Percentiles rank a stretch among this genome's conserved stretches.
Conservation (phyloP, 2,888 invertebrate genomes). For the Drosophila colorata region DNA sequence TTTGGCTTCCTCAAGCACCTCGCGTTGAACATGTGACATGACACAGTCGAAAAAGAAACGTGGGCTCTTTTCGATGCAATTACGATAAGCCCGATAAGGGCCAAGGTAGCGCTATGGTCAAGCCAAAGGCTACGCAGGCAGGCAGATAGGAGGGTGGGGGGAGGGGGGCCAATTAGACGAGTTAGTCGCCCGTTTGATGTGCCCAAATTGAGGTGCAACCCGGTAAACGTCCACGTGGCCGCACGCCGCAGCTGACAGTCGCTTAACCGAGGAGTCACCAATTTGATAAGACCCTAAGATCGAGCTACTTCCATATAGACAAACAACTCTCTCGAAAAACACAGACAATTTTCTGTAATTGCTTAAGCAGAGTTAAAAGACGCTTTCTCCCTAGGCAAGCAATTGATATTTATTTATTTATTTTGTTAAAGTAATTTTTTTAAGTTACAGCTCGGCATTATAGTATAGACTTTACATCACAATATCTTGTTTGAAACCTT, state of each 20-base stretch:
- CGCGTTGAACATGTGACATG: constrained; percentile 68
- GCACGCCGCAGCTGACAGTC: constrained; percentile 43
- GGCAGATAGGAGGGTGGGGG: not conserved
- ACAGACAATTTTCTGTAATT: not conserved
- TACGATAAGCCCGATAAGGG: constrained; percentile 53
- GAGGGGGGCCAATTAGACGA: constrained; percentile 63
- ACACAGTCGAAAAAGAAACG: constrained; percentile 55
- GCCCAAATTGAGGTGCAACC: constrained; percentile 54
- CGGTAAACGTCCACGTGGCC: constrained; percentile 45
- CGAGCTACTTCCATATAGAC: not conserved
- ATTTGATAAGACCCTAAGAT: not conserved
- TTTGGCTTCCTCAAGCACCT: not conserved
- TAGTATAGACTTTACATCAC: no score
- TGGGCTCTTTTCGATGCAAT: constrained; percentile 37
- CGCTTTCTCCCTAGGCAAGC: not conserved
- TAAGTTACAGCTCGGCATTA: no score
- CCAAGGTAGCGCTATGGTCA: constrained; percentile 42
- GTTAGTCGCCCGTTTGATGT: constrained; percentile 73
- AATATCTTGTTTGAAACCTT: no score
- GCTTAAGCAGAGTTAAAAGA: not conserved
- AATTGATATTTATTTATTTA: not conserved
- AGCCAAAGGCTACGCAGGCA: constrained; percentile 11
- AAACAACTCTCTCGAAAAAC: not conserved
- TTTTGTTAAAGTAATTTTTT: no score
- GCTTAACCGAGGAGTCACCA: not conserved